Percentiles rank a stretch among this genome's conserved stretches.
Conservation (phyloP, 2,888 invertebrate genomes). For the Antitype chi region DNA sequence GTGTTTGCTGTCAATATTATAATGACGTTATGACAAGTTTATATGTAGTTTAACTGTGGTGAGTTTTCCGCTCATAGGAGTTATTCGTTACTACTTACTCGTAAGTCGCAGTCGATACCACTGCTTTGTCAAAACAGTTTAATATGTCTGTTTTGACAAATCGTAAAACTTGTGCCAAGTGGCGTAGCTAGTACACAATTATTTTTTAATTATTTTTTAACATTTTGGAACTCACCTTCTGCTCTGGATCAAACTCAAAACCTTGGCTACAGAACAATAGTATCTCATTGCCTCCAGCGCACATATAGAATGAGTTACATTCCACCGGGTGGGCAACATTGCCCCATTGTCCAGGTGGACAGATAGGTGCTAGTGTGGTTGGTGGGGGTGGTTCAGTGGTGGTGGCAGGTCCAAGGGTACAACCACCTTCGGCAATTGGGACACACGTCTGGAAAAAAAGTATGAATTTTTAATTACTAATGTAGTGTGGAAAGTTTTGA, state of each 20-base stretch:
- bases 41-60: no score
- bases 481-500: no score
- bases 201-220: no score
- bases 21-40: no score
- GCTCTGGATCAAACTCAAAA: slow-evolving; percentile 68
- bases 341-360: slow-evolving; percentile 42
- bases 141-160: no score
- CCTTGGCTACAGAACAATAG: slow-evolving; percentile 68
- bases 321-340: slow-evolving; percentile 48
- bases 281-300: slow-evolving; percentile 67
- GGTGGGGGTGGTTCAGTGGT: slow-evolving; percentile 26
- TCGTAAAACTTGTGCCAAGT: no score
- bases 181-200: no score
- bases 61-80: no score
- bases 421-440: slow-evolving; percentile 40
- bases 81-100: no score
- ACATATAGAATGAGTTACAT: slow-evolving; percentile 65
- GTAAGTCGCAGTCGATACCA: no score
- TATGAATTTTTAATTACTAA: neutral
- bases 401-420: slow-evolving; percentile 39
- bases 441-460: slow-evolving; percentile 25
- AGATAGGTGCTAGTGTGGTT: slow-evolving; percentile 23
- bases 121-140: no score
- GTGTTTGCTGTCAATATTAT: no score
- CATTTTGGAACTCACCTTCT: slow-evolving; percentile 28